Percentiles rank a stretch among this genome's conserved stretches.
Conservation (phyloP, 2,888 invertebrate species). For the Epinotia bilunana region DNA sequence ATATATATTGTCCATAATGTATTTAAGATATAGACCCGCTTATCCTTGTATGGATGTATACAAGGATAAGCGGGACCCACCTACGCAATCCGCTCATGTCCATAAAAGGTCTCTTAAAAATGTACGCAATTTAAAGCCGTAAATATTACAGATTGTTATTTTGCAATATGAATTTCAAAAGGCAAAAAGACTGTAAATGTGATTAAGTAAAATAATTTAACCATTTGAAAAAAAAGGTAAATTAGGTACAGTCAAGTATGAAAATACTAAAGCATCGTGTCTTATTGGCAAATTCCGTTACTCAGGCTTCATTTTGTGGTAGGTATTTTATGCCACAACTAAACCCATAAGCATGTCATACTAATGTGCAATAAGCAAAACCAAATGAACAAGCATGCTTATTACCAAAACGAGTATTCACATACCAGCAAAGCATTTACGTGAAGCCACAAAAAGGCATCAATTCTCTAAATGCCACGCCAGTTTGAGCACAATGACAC, state of each 20-base stretch:
- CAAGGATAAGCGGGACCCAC: neutral
- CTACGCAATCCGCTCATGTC: constrained; percentile 3
- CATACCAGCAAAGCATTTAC: neutral
- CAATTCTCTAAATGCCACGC: neutral
- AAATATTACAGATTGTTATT: too few species aligned
- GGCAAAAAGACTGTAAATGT: neutral
- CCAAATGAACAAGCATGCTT: constrained; percentile 12
- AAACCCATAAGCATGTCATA: neutral
- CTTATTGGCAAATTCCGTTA: neutral
- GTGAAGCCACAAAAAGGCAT: neutral
- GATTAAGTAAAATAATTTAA: neutral
- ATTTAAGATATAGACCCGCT: constrained; percentile 9
- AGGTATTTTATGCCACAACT: neutral
- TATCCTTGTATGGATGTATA: too few species aligned
- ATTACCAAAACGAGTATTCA: constrained; percentile 18
- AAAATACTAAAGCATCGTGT: too few species aligned
- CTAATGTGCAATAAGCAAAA: constrained; percentile 7
- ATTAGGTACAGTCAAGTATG: too few species aligned
- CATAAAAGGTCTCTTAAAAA: neutral
- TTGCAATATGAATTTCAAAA: neutral
- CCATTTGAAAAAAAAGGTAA: neutral
- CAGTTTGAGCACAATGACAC: neutral
- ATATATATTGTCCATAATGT: neutral
- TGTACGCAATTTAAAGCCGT: neutral
- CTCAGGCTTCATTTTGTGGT: neutral